These are phyloP conservation scores for Camptogramma bilineatum DNA, from an alignment of 2,888 invertebrate genomes.

Conservation along the genomic window DNA sequence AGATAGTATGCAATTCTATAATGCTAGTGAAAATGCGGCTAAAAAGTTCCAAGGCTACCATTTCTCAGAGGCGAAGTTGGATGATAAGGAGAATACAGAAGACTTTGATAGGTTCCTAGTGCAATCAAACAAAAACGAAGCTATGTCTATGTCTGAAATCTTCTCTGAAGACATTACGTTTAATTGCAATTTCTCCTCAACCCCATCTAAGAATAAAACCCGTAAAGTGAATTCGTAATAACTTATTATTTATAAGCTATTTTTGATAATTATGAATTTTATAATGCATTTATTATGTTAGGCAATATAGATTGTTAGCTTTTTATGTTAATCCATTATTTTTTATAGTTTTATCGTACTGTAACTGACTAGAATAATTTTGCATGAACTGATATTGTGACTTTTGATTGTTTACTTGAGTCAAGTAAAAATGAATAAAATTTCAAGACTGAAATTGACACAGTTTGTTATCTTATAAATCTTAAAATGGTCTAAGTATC, in stretches of 20 bases:
- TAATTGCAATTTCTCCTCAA: conserved; percentile 79
- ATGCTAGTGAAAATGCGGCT: conserved; percentile 51
- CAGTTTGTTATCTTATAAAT: background rate
- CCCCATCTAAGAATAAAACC: conserved; percentile 78
- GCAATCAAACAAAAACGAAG: conserved; percentile 65
- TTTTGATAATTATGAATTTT: conserved; percentile 63
- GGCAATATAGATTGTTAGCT: conserved; percentile 53
- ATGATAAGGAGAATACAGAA: conserved; percentile 72
- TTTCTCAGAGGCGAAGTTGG: conserved; percentile 63
- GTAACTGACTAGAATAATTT: conserved; percentile 49
- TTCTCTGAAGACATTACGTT: conserved; percentile 78
- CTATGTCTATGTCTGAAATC: conserved; percentile 78
- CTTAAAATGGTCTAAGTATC: too few species aligned
- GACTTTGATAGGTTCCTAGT: conserved; percentile 66
- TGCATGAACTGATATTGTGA: conserved; percentile 64
- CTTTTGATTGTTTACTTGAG: conserved; percentile 65
- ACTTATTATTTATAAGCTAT: conserved; percentile 37
- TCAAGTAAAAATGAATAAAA: conserved; percentile 66
- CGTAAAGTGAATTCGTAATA: conserved; percentile 63
- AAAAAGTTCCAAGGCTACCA: conserved; percentile 59
- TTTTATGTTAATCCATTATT: conserved; percentile 69
- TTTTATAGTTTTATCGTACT: conserved; percentile 59
- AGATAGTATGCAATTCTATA: conserved; percentile 72
- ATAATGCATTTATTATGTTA: conserved; percentile 64
- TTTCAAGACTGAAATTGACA: conserved; percentile 57